Evolutionary conservation across 2,113 vertebrate genomes (phyloP).

Genomic region (Antechinus flavipes): DNA sequence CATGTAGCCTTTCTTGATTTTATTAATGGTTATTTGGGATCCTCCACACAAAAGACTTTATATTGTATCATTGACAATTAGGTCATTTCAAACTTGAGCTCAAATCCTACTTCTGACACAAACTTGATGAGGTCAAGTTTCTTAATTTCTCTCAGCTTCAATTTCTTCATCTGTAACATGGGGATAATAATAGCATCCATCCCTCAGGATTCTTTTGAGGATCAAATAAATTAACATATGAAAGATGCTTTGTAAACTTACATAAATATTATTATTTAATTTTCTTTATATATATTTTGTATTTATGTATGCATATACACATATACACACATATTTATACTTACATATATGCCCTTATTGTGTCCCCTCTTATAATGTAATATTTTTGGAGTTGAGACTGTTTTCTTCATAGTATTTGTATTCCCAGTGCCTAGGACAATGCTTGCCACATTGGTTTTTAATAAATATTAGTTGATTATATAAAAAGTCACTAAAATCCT

Average conservation of each 20-base stretch:
- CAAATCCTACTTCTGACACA: not conserved
- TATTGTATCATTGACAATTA: not conserved
- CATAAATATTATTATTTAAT: not conserved
- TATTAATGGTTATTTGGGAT: not conserved
- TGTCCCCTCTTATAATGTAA: not conserved
- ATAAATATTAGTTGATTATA: not conserved
- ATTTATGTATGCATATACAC: too few species aligned
- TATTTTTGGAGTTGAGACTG: not conserved
- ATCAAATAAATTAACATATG: not conserved
- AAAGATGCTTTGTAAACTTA: not conserved
- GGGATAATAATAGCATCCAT: not conserved
- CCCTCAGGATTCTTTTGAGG: not conserved
- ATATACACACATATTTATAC: too few species aligned
- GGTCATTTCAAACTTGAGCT: not conserved
- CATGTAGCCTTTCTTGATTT: not conserved
- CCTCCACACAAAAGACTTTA: not conserved
- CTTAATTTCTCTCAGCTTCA: not conserved
- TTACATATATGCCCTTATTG: not conserved
- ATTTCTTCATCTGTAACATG: not conserved
- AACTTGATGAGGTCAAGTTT: not conserved
- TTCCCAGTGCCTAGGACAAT: not conserved
- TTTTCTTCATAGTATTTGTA: not conserved
- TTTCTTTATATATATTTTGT: not conserved
- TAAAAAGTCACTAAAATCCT: not conserved
- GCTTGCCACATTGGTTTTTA: not conserved